phyloP scores from a whole-genome alignment of 1,140 invertebrate genomes.

The Solenopsis fugax region DNA sequence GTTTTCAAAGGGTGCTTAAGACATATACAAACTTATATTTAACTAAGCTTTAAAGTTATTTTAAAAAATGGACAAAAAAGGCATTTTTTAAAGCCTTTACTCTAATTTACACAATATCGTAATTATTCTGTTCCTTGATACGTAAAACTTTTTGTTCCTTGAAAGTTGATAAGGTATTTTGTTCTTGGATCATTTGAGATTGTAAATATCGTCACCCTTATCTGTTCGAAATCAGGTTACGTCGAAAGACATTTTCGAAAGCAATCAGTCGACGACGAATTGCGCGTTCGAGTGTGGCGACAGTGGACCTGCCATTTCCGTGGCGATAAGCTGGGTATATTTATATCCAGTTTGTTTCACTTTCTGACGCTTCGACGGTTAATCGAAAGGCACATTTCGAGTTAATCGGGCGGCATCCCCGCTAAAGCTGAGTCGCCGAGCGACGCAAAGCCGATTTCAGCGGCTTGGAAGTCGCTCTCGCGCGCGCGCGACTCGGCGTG shows the following conservation, averaged over 20 bases:
- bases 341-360: conserved; percentile 36
- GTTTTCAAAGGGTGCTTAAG: too few species aligned
- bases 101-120: not conserved
- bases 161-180: not conserved
- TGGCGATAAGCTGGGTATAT: conserved; percentile 33
- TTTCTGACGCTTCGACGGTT: conserved; percentile 28
- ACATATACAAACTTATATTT: too few species aligned
- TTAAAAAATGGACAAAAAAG: too few species aligned
- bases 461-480: conserved; percentile 17
- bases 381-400: conserved; percentile 50
- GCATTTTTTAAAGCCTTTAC: too few species aligned
- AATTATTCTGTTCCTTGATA: not conserved
- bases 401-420: conserved; percentile 36
- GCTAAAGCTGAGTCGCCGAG: not conserved
- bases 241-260: not conserved
- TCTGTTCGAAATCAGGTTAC: not conserved
- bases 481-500: not conserved
- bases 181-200: not conserved
- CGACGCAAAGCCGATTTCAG: conserved; percentile 54
- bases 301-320: conserved; percentile 14
- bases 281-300: not conserved
- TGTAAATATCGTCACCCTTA: not conserved
- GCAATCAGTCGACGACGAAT: conserved; percentile 13
- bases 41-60: too few species aligned
- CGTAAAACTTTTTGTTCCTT: not conserved